Conservation (phyloP, 2,888 invertebrate genomes). For the Eristalis intricaria region DNA sequence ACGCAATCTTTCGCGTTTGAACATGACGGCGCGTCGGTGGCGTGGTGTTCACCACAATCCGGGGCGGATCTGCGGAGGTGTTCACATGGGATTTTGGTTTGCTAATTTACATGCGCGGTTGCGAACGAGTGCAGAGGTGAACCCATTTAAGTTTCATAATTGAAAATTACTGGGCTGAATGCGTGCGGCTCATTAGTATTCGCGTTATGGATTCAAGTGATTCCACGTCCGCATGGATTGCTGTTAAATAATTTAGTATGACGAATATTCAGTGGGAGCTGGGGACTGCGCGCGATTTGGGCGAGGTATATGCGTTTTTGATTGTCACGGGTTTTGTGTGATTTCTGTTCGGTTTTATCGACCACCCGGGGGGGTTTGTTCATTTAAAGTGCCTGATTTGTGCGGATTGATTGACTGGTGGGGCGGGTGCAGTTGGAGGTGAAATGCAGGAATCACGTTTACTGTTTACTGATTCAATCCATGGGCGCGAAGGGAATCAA, state of each 20-base stretch:
- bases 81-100: slow-evolving; percentile 1
- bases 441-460: background rate
- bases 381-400: background rate
- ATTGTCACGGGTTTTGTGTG: background rate
- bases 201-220: slow-evolving; percentile 8
- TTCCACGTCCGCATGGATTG: slow-evolving; percentile 3
- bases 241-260: slow-evolving; percentile 23
- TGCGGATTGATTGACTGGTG: background rate
- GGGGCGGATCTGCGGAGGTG: slow-evolving; percentile 3
- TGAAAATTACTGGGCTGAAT: slow-evolving; percentile 56
- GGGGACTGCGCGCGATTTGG: background rate
- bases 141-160: slow-evolving; percentile 63
- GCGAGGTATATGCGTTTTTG: background rate
- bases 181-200: slow-evolving; percentile 50
- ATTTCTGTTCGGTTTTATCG: background rate
- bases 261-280: background rate
- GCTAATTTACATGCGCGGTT: slow-evolving; percentile 39
- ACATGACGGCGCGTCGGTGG: too few species aligned
- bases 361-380: background rate
- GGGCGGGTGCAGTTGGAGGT: background rate
- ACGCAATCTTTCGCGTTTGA: background rate
- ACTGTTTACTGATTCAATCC: too few species aligned
- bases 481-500: too few species aligned
- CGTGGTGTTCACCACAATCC: background rate
- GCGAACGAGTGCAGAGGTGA: slow-evolving; percentile 1